Evolutionary conservation across 2,888 invertebrate species (phyloP).

Genomic region (Aethes cnicana): DNA sequence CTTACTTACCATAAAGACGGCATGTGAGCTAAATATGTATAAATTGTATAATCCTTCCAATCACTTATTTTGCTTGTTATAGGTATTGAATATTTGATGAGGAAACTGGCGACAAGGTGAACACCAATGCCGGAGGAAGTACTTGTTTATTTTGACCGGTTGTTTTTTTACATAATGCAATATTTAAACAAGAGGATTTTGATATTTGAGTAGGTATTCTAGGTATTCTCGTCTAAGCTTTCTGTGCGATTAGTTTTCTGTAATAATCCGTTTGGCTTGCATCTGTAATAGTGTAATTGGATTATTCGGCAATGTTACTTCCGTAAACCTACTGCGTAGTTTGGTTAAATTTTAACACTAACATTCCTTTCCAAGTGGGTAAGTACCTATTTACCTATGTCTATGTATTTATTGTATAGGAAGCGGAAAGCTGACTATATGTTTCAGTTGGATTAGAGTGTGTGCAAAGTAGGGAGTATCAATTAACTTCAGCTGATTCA

Average conservation of each 20-base stretch:
- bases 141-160: too few relatives aligned
- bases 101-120: slow-evolving; percentile 25
- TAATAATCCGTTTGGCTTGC: too few relatives aligned
- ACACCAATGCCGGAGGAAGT: slow-evolving; percentile 3
- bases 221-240: too few relatives aligned
- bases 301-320: too few relatives aligned
- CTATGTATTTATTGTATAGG: slow-evolving; percentile 1
- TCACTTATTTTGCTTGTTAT: slow-evolving; percentile 15
- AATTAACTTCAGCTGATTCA: slow-evolving; percentile 12
- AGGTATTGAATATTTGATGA: slow-evolving; percentile 25
- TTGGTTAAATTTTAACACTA: too few relatives aligned
- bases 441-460: slow-evolving; percentile 6
- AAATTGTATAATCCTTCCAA: background rate
- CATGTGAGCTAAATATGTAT: slow-evolving; percentile 19
- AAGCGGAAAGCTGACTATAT: slow-evolving; percentile 17
- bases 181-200: too few relatives aligned
- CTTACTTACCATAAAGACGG: background rate
- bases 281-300: too few relatives aligned
- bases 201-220: too few relatives aligned
- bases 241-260: too few relatives aligned
- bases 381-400: slow-evolving; percentile 6
- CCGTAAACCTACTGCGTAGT: too few relatives aligned
- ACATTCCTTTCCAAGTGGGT: too few relatives aligned
- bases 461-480: slow-evolving; percentile 8
- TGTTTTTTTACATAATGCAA: too few relatives aligned